Percentiles rank a stretch among this genome's conserved stretches.
These are phyloP conservation scores for Thomomys bottae DNA, from an alignment of 2,113 vertebrate species.

Conservation along the genomic window DNA sequence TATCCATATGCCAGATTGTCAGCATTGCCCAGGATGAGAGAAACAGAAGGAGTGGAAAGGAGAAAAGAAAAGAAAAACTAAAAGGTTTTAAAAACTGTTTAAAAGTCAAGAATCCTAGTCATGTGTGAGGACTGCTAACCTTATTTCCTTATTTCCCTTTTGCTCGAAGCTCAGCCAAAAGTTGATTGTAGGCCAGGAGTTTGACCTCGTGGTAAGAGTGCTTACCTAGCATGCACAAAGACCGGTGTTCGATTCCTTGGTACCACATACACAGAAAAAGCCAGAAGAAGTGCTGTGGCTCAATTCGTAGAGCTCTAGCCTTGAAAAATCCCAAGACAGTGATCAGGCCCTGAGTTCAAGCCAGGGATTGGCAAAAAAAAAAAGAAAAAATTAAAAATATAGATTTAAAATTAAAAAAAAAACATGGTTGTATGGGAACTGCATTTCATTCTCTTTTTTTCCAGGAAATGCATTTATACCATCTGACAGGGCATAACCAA, in stretches of 20 bases:
- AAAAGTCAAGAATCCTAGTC: background rate
- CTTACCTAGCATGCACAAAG: too few species aligned
- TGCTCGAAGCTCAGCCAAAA: background rate
- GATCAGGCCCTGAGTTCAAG: too few species aligned
- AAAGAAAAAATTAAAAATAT: too few species aligned
- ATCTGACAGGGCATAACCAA: constrained; percentile 53
- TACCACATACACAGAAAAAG: too few species aligned
- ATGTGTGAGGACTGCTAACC: background rate
- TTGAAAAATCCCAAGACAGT: too few species aligned
- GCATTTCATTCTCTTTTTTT: constrained; percentile 3
- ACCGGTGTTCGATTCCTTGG: too few species aligned
- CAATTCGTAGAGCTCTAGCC: too few species aligned
- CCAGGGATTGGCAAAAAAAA: too few species aligned
- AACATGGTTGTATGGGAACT: background rate
- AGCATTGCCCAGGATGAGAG: constrained; percentile 39
- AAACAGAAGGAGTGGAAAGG: constrained; percentile 13
- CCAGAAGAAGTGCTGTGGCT: too few species aligned
- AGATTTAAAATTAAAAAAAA: too few species aligned
- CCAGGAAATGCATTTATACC: constrained; percentile 54
- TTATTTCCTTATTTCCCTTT: background rate
- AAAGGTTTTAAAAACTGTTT: constrained; percentile 25
- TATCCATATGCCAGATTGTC: background rate
- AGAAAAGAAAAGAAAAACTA: constrained; percentile 54
- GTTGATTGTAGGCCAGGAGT: too few species aligned
- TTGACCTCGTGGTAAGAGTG: too few species aligned